Evolutionary conservation across 2,888 invertebrate genomes (phyloP).

Genomic region (Deilephila porcellus): DNA sequence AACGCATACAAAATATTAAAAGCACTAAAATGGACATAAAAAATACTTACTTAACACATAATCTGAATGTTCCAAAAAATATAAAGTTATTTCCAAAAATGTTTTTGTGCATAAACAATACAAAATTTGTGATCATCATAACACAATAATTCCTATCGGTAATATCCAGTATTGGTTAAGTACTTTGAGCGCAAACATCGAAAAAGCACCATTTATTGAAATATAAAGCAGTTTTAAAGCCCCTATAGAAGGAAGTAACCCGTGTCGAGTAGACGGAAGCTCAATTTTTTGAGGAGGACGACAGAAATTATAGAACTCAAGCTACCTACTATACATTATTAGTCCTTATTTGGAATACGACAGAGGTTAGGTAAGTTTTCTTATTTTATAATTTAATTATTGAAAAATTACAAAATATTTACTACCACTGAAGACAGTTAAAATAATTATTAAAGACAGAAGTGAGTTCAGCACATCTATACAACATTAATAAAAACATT

Average conservation of each 20-base stretch:
- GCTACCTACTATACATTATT: not conserved
- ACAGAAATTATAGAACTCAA: not conserved
- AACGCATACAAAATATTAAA: too few species aligned
- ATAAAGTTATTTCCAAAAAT: not conserved
- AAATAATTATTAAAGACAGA: too few species aligned
- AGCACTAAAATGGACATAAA: not conserved
- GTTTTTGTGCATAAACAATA: not conserved
- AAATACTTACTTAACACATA: not conserved
- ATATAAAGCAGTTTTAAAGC: constrained; percentile 45
- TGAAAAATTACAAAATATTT: too few species aligned
- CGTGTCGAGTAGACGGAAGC: constrained; percentile 30
- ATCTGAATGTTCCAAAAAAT: not conserved
- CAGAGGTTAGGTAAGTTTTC: too few species aligned
- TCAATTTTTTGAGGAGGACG: constrained; percentile 6
- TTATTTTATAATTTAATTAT: too few species aligned
- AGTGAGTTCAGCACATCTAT: too few species aligned
- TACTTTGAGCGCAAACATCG: constrained; percentile 55
- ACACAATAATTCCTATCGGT: constrained; percentile 39
- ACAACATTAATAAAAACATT: too few species aligned
- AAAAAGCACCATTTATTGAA: constrained; percentile 62
- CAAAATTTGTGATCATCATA: not conserved
- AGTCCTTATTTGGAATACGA: not conserved
- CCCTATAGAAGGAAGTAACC: constrained; percentile 36
- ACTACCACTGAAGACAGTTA: too few species aligned
- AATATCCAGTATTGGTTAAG: constrained; percentile 46